Conservation (phyloP, 1,140 invertebrate genomes). For the Drosophila prosaltans region DNA sequence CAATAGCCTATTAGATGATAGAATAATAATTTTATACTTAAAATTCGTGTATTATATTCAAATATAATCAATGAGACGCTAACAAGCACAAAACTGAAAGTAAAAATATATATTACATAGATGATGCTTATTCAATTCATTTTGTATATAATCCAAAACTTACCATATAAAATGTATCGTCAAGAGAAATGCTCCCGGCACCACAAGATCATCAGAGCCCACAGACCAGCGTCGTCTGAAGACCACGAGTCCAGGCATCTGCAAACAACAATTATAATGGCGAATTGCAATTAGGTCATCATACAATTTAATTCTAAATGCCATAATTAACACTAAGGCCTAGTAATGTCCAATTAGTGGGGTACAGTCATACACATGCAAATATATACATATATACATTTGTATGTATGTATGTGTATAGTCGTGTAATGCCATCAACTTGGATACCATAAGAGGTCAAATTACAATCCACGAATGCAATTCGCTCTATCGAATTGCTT, state of each 20-base stretch:
- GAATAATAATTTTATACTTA: slow-evolving; percentile 87
- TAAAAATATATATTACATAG: slow-evolving; percentile 7
- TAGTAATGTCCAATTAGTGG: too few species aligned
- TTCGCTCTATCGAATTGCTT: too few species aligned
- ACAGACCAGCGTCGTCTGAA: slow-evolving; percentile 94
- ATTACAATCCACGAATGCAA: too few species aligned
- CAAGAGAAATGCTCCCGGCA: slow-evolving; percentile 91
- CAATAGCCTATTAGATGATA: slow-evolving; percentile 90
- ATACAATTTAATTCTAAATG: too few species aligned
- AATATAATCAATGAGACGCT: slow-evolving; percentile 85
- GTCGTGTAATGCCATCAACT: too few species aligned
- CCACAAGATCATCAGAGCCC: slow-evolving; percentile 94
- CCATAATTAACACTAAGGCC: too few species aligned
- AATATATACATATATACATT: too few species aligned
- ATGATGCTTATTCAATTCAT: too few species aligned
- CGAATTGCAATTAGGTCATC: too few species aligned
- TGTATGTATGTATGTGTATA: too few species aligned
- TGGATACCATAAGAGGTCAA: too few species aligned
- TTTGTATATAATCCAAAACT: slow-evolving; percentile 57
- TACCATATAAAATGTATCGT: slow-evolving; percentile 91
- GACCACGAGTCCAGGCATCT: slow-evolving; percentile 94
- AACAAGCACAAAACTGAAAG: slow-evolving; percentile 74
- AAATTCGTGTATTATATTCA: slow-evolving; percentile 86
- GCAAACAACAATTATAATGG: slow-evolving; percentile 19
- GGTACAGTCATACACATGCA: too few species aligned